Percentiles rank a stretch among this genome's conserved stretches.
phyloP scores from a whole-genome alignment of 2,113 vertebrate genomes.

The Grantiella picta region DNA sequence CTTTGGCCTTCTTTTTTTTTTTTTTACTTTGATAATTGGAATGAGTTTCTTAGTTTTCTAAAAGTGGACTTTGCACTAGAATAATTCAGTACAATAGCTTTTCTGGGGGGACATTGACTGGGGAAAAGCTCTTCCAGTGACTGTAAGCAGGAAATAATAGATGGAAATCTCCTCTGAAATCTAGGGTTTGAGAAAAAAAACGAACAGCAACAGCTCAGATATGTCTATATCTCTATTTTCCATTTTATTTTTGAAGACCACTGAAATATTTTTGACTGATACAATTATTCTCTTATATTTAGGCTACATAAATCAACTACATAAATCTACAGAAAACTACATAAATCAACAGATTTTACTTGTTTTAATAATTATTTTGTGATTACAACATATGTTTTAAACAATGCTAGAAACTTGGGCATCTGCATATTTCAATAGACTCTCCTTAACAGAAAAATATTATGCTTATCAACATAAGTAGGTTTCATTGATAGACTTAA shows the following conservation, averaged over 20 bases:
- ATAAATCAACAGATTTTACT: neutral
- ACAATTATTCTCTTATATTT: neutral
- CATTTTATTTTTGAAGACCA: neutral
- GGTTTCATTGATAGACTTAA: neutral
- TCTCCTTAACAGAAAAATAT: neutral
- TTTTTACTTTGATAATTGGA: neutral
- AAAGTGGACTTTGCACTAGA: neutral
- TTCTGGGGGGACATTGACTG: neutral
- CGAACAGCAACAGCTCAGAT: neutral
- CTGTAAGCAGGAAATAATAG: neutral
- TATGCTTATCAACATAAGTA: neutral
- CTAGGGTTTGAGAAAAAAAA: neutral
- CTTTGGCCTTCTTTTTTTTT: neutral
- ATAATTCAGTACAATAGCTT: neutral
- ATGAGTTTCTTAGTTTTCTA: neutral
- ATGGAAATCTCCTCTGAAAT: neutral
- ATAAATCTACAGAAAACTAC: no score
- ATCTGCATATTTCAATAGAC: neutral
- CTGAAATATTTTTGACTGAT: neutral
- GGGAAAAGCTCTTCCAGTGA: neutral
- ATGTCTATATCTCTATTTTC: neutral
- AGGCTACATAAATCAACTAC: neutral
- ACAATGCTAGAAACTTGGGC: neutral
- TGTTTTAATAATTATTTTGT: neutral
- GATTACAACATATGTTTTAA: neutral